Conservation (phyloP, 2,888 invertebrate genomes). For the Charanyca ferruginea region DNA sequence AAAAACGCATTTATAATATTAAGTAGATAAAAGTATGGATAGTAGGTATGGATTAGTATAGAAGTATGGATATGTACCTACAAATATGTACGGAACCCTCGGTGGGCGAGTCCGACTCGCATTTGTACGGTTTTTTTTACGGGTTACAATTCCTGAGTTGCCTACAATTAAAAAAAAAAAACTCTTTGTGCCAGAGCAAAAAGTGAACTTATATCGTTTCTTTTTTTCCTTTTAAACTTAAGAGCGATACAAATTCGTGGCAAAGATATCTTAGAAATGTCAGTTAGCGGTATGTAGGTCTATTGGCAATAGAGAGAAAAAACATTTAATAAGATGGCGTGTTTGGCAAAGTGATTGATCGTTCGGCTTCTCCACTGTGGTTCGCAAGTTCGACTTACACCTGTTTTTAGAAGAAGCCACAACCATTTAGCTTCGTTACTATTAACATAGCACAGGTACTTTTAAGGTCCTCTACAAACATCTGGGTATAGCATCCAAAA, state of each 20-base stretch:
- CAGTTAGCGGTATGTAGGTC: neutral
- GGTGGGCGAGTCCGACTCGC: too few relatives aligned
- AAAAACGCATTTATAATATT: too few relatives aligned
- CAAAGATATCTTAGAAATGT: neutral
- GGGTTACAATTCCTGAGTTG: too few relatives aligned
- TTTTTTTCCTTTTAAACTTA: neutral
- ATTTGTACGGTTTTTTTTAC: too few relatives aligned
- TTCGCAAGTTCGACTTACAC: neutral
- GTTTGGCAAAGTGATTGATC: neutral
- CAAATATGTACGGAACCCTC: too few relatives aligned
- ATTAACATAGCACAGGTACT: neutral
- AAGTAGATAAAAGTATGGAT: too few relatives aligned
- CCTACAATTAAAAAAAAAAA: too few relatives aligned
- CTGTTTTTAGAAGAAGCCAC: too few relatives aligned
- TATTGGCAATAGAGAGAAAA: neutral
- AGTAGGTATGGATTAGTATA: too few relatives aligned
- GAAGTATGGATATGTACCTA: too few relatives aligned
- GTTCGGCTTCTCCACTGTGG: neutral
- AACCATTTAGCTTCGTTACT: neutral
- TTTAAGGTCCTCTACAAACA: too few relatives aligned
- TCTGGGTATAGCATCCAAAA: too few relatives aligned
- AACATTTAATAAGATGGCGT: neutral
- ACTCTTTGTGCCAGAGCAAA: neutral
- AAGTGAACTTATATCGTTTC: neutral
- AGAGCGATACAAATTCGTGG: neutral